Evolutionary conservation across 2,888 invertebrate genomes (phyloP).

Genomic region (Cybosia mesomella): DNA sequence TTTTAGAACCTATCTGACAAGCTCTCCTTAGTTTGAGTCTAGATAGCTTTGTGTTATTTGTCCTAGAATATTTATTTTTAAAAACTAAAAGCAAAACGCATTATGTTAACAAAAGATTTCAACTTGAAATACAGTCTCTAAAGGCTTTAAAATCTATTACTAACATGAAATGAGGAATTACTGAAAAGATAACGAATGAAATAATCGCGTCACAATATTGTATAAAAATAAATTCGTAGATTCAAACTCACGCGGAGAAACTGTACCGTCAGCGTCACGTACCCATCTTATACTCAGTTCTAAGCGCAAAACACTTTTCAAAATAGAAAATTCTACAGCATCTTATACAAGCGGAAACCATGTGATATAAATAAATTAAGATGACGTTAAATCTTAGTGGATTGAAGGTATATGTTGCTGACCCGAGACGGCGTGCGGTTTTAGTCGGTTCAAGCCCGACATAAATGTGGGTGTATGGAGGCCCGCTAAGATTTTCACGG

Average conservation of each 20-base stretch:
- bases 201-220: neutral
- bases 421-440: too few relatives aligned
- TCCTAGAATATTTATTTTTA: too few relatives aligned
- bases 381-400: neutral
- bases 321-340: neutral
- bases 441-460: too few relatives aligned
- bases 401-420: neutral
- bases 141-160: too few relatives aligned
- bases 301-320: neutral
- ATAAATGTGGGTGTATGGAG: neutral
- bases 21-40: too few relatives aligned
- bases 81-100: too few relatives aligned
- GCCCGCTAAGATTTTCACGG: too few relatives aligned
- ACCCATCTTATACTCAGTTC: neutral
- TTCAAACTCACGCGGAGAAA: neutral
- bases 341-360: neutral
- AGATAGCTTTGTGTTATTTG: too few relatives aligned
- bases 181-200: too few relatives aligned
- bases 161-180: neutral
- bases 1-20: too few relatives aligned
- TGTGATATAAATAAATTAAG: neutral
- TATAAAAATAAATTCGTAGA: conserved; percentile 1
- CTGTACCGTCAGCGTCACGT: neutral
- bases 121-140: too few relatives aligned
- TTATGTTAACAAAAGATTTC: too few relatives aligned